Base-by-base conservation (phyloP, 2,888 invertebrate genomes). In the Latrodectus elegans region DNA sequence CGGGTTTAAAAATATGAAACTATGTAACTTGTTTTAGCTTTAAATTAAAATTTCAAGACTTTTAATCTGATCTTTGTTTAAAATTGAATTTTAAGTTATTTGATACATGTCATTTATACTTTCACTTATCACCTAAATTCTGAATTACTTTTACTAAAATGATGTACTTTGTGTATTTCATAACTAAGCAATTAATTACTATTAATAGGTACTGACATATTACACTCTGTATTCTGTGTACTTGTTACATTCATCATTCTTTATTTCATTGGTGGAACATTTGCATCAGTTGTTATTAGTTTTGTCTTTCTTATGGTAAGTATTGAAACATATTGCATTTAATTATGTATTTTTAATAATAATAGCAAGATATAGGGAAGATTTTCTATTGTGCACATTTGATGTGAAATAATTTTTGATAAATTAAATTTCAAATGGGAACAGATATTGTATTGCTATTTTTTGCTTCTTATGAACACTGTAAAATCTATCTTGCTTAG, bases 271-370 rank as follows among this genome's bases (percentile, higher is more conserved):
- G 95, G 95, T 3, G 95, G 95, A 6, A 94, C 95, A 3, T 92
- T 93, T 75, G 90, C 93, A 0, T 95, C 96, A 89, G 94, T 96
- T 1, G 93, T 94, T 15, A 91, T 95, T 9, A 95, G 96, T 49
- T 96, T 98, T 91, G 90, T 95, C 11, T 96, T 96, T 91, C 97
- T 97, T 91, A 95, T 98, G 95, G 92, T 93, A 90, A 91, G 91
- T 91, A 51, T 15, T 55, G 15, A 17, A 17, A 15, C 65, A 14
- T 71, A 10, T 15, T 77, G 6, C 15, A 22, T 65, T n/a, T 10
- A 65, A 70, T n/a, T 9, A 55, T 22, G 6, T 2, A 15, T 51
- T 22, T 73, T 73, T 73, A 11, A 11, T 2, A 8, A 22, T 4
- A 17, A 14, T 11, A 22, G 22, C 9, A 68, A 22, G 22, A 3